phyloP scores from a whole-genome alignment of 2,888 invertebrate genomes.

The Drosophila meridionalis region DNA sequence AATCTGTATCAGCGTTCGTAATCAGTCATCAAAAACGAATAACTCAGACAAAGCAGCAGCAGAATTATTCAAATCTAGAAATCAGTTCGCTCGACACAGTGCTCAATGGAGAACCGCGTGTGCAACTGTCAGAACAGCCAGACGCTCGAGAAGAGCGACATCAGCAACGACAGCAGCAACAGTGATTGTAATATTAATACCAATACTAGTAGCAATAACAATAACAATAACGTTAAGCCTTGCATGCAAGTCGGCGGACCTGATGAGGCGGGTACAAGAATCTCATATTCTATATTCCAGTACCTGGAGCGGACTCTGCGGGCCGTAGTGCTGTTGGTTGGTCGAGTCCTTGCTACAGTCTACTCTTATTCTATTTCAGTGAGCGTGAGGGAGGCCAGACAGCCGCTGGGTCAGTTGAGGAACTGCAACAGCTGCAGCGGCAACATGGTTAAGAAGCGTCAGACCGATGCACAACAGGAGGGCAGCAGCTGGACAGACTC shows the following conservation, averaged over 20 bases:
- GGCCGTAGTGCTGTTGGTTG: neutral
- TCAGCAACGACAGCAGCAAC: neutral
- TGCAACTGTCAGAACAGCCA: neutral
- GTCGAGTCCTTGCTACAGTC: neutral
- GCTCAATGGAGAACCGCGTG: constrained; percentile 4
- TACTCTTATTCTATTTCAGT: constrained; percentile 31
- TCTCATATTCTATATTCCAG: neutral
- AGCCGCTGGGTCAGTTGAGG: constrained; percentile 48
- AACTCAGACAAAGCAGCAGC: constrained; percentile 17
- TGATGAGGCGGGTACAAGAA: neutral
- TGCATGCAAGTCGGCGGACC: neutral
- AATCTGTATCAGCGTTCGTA: constrained; percentile 23
- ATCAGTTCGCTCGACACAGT: neutral
- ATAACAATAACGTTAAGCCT: neutral
- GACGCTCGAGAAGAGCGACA: neutral
- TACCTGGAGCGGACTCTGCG: constrained; percentile 3
- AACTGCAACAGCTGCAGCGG: constrained; percentile 25
- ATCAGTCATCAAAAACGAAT: constrained; percentile 25
- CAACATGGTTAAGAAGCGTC: constrained; percentile 90
- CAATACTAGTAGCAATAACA: no score
- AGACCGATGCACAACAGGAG: constrained; percentile 89
- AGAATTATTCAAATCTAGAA: neutral
- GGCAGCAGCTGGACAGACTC: constrained; percentile 90
- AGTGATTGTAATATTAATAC: neutral
- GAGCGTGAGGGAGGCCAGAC: constrained; percentile 21